Evolutionary conservation across 2,888 invertebrate species (phyloP).

Genomic region (Melanotus villosus): DNA sequence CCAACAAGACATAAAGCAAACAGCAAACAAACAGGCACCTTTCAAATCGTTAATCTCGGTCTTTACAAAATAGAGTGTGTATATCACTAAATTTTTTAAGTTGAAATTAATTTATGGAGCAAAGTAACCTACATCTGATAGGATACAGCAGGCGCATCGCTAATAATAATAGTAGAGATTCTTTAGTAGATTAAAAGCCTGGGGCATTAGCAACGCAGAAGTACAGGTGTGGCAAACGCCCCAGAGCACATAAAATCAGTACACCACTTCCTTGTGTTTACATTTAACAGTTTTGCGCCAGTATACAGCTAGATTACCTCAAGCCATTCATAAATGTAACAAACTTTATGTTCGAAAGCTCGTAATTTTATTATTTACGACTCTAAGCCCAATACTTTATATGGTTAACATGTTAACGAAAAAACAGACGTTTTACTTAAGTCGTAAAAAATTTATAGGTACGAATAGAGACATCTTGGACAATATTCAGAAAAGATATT

Average conservation of each 20-base stretch:
- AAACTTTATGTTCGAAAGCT: slow-evolving; percentile 35
- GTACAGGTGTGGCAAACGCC: slow-evolving; percentile 47
- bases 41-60: slow-evolving; percentile 38
- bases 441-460: slow-evolving; percentile 24
- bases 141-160: slow-evolving; percentile 37
- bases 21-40: slow-evolving; percentile 20
- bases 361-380: slow-evolving; percentile 44
- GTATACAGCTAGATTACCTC: slow-evolving; percentile 39
- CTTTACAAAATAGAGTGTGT: slow-evolving; percentile 37
- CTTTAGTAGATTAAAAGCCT: slow-evolving; percentile 40
- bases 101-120: slow-evolving; percentile 44
- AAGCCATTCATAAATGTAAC: slow-evolving; percentile 43
- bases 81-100: slow-evolving; percentile 40
- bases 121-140: slow-evolving; percentile 47
- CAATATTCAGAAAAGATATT: too few relatives aligned
- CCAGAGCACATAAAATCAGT: slow-evolving; percentile 44
- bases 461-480: background rate
- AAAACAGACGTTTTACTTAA: background rate
- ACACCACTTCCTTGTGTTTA: slow-evolving; percentile 47
- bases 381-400: slow-evolving; percentile 23
- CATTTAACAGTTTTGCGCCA: slow-evolving; percentile 47
- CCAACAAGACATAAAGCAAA: slow-evolving; percentile 14
- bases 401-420: slow-evolving; percentile 12
- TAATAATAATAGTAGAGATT: slow-evolving; percentile 45
- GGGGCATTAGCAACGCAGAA: slow-evolving; percentile 28